Evolutionary conservation across 2,797 vertebrate genomes (phyloP).

Genomic region (Sebastes aleutianus): DNA sequence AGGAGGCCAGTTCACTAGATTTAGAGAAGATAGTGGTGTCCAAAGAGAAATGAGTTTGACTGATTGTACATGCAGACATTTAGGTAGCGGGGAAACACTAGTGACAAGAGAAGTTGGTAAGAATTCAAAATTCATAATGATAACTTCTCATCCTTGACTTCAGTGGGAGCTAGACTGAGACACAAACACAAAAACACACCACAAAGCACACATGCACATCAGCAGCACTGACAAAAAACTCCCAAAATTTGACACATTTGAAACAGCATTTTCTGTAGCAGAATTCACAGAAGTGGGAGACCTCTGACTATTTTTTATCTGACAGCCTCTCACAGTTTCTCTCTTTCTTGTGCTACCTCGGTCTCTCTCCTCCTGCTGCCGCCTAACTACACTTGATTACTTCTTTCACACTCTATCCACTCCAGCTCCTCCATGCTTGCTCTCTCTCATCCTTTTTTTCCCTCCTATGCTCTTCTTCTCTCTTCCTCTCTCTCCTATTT

Average conservation of each 20-base stretch:
- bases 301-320: conserved; percentile 35
- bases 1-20: neutral
- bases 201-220: neutral
- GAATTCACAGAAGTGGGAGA: conserved; percentile 42
- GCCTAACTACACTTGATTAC: conserved; percentile 50
- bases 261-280: conserved; percentile 32
- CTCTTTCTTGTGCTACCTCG: neutral
- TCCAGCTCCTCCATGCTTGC: conserved; percentile 24
- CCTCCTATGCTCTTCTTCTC: conserved; percentile 20
- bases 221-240: conserved; percentile 26
- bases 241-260: conserved; percentile 31
- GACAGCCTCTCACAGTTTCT: conserved; percentile 29
- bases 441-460: conserved; percentile 19
- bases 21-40: conserved; percentile 1
- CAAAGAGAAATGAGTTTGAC: neutral
- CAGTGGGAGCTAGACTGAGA: conserved; percentile 13
- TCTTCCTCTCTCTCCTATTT: conserved; percentile 36
- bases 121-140: conserved; percentile 26
- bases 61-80: neutral
- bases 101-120: neutral
- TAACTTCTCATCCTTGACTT: conserved; percentile 39
- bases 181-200: conserved; percentile 20
- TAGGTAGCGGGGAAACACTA: conserved; percentile 1
- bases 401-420: conserved; percentile 56
- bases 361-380: conserved; percentile 20